Evolutionary conservation across 2,113 vertebrate genomes (phyloP), one percentile per base, ranked within the genome.

Genomic region (Tauraco erythrolophus): DNA sequence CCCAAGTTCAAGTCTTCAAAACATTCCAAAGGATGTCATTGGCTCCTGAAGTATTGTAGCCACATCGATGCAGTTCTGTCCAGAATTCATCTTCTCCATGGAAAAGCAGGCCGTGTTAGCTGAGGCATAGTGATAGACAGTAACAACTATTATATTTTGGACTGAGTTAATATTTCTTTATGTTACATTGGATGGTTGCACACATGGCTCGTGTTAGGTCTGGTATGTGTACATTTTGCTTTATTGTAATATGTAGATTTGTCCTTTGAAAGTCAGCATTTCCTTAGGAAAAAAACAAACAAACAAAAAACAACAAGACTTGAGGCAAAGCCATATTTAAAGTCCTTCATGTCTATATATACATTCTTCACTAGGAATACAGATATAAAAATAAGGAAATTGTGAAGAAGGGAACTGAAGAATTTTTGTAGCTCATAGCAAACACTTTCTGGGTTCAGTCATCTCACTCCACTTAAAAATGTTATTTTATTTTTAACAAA

Each of bases 41-140:
- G 14, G 22, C 45, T 96, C 31, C 53, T 3, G 4, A 70, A 70
- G 13, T 79, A 43, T 2, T 83, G 10, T 48, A 62, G 30, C n/a
- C 53, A 57, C 37, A 54, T 56, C 23, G 16, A 1, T 33, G 18
- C 24, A 19, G n/a, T 61, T 88, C n/a, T 89, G 46, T 8, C 30
- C 16, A 1, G 1, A 66, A 78, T 18, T 46, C 10, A 57, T 64
- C 41, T 88, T 83, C 70, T 39, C 48, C 17, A 14, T 15, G 19
- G 19, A 83, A 91, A 78, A 88, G 1, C 7, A 75, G 21, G 14
- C 10, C 19, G 78, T 82, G 17, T 60, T 48, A 75, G 11, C 7
- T 0, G 0, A 78, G 45, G 27, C 19, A 18, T 2, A 39, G 23
- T 30, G 13, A 4, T 16, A 88, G 27, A 7, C 50, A 69, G 56